Percentiles rank a stretch among this genome's conserved stretches.
phyloP scores from a whole-genome alignment of 1,140 invertebrate genomes.

The Drosophila busckii region DNA sequence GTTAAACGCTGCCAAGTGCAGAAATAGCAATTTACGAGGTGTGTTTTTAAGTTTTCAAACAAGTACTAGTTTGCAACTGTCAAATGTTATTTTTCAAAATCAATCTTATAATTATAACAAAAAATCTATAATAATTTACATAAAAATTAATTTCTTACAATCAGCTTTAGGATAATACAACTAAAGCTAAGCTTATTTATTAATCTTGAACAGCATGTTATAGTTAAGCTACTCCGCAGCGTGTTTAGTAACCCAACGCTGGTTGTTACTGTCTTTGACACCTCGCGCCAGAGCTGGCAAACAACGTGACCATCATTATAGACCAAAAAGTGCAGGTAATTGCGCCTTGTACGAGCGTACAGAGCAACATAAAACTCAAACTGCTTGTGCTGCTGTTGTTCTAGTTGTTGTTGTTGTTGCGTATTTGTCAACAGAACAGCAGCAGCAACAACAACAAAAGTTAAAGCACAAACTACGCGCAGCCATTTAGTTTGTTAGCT shows the following conservation, averaged over 20 bases:
- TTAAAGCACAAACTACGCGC: constrained; percentile 55
- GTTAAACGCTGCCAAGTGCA: no score
- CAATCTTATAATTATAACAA: no score
- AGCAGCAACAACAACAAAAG: constrained; percentile 12
- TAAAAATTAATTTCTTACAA: no score
- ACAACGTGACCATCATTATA: constrained; percentile 60
- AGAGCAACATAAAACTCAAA: constrained; percentile 54
- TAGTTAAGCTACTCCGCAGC: constrained; percentile 20
- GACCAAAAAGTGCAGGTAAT: constrained; percentile 63
- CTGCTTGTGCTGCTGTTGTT: no score
- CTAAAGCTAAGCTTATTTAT: no score
- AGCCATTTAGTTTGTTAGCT: constrained; percentile 39
- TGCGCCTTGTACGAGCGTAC: constrained; percentile 45
- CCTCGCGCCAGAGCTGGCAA: constrained; percentile 41
- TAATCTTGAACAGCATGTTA: constrained; percentile 1
- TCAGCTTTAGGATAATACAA: no score
- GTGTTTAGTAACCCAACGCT: constrained; percentile 34
- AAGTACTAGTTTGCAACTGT: no score
- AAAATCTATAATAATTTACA: no score
- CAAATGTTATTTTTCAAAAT: no score
- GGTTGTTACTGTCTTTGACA: constrained; percentile 36
- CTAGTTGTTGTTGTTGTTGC: no score
- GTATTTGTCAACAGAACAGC: constrained; percentile 58
- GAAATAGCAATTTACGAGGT: no score
- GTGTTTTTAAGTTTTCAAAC: no score